Conservation (phyloP, 92 coral and sea anemone genomes). For the Porites divaricata region DNA sequence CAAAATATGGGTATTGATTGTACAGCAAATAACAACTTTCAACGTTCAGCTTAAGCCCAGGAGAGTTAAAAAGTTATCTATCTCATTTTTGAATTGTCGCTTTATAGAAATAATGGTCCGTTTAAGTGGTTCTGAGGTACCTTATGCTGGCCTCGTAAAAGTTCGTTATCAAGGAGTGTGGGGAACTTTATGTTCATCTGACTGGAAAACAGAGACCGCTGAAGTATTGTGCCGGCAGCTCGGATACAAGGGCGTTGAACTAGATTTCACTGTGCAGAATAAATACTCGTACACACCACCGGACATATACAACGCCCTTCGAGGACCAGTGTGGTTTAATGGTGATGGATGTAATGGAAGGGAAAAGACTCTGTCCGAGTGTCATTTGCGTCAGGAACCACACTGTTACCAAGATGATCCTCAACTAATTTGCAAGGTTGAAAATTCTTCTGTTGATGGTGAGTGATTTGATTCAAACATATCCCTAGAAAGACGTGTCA, state of each 20-base stretch:
- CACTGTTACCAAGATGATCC: not conserved
- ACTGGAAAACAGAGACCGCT: conserved; percentile 43
- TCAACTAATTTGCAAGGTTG: conserved; percentile 29
- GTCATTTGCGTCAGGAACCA: not conserved
- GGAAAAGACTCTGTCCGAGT: conserved; percentile 24
- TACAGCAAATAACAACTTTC: too few relatives aligned
- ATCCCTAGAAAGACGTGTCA: not conserved
- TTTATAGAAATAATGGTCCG: conserved; percentile 15
- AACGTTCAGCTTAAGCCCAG: not conserved
- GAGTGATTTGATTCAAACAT: not conserved
- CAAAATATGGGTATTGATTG: too few relatives aligned
- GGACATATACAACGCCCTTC: conserved; percentile 17
- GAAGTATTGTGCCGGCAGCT: conserved; percentile 59
- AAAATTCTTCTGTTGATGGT: conserved; percentile 26
- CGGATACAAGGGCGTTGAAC: conserved; percentile 43
- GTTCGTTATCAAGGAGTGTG: conserved; percentile 64
- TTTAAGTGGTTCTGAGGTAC: conserved; percentile 32
- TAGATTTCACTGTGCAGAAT: conserved; percentile 18
- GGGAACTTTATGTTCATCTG: conserved; percentile 37
- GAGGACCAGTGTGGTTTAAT: conserved; percentile 40
- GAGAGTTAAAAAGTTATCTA: not conserved
- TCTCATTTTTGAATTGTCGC: too few relatives aligned
- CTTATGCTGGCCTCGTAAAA: conserved; percentile 51
- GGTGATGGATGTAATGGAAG: conserved; percentile 28
- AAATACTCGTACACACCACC: not conserved